Evolutionary conservation across 2,113 vertebrate genomes (phyloP), one percentile per base, ranked within the genome.

Genomic region (Ariopsis seemanni): DNA sequence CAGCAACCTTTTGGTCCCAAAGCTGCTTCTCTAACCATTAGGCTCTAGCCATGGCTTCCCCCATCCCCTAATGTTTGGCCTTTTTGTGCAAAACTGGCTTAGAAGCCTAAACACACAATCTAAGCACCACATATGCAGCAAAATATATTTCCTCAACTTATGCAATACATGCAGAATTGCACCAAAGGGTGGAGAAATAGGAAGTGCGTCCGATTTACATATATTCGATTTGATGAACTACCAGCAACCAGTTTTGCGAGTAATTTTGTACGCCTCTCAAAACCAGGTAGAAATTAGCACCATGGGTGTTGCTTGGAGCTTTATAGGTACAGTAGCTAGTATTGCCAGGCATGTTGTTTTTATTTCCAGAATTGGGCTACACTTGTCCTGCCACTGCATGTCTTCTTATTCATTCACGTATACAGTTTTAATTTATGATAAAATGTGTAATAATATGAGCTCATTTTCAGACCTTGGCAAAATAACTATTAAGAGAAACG

Each of bases 311-410:
- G n/a, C 30, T 20, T 9, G 0, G 25, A 17, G 75, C 12, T 55
- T 78, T 53, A 53, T 52, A 42, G 42, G 42, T 30, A 30, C 30
- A 30, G 30, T 42, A 42, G 42, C 1, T 3, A 20, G 27, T 20
- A 17, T 60, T 81, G 78, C 78, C 57, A 82, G 57, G 30, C 48
- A 57, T 82, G 27, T 58, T 60, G 1, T 81, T 78, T 53, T 78
- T 53, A 15, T 20, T 18, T 12, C 20, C 42, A 27, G 1, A 7
- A 18, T 79, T 27, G 10, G 3, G 10, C 74, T 52, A 6, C 18
- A 42, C 30, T 60, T 30, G 8, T 30, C n/a, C 53, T 80, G n/a
- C 0, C n/a, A 6, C 2, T 30, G 27, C 15, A 60, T 34, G 18
- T 57, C 9, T 30, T 58, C 60, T 22, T 60, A 81, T 58, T 81